Evolutionary conservation across 2,888 invertebrate species (phyloP), one percentile per base, ranked within the genome.

Genomic region (Entomobrya multifasciata): DNA sequence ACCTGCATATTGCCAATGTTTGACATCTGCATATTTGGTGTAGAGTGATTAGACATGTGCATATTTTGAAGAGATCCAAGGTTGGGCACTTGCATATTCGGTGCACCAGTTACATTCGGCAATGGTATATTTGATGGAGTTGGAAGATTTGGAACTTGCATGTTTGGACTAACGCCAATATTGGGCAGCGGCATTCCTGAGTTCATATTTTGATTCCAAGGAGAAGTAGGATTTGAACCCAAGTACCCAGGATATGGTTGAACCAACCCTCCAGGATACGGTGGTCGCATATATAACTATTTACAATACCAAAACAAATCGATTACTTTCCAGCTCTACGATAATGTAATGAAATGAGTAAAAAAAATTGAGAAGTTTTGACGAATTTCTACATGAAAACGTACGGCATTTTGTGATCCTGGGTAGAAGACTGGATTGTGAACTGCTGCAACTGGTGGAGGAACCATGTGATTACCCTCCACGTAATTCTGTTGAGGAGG

Each of bases 201-300:
- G 67, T 41, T 22, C 36, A 67, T 1, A 44, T 44, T 20, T 11
- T 80, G 80, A 25, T 36, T 80, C 80, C 80, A 80, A 5, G 80
- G 80, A 20, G 13, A 22, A 11, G 52, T 6, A 5, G 80, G 55
- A 10, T 20, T 52, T 52, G 30, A 41, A 15, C 20, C 67, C 15
- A 55, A 41, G 36, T 52, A 67, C 1, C 67, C 15, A 15, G 49
- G 52, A 25, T 67, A 80, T 6, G 17, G 6, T 41, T 65, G 55
- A 36, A 41, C 55, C 3, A 80, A 25, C 10, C 67, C 55, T 25
- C 67, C 80, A 25, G 30, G 30, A 55, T 47, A 49, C 0, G 80
- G 80, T 11, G 65, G 80, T 36, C 80, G 49, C 47, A 67, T 22
- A 11, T 52, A 67, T n/a, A 67, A 36, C 52, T 55, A 55, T 5